Base-by-base conservation (phyloP, 2,797 vertebrate genomes). In the Lacerta agilis region DNA sequence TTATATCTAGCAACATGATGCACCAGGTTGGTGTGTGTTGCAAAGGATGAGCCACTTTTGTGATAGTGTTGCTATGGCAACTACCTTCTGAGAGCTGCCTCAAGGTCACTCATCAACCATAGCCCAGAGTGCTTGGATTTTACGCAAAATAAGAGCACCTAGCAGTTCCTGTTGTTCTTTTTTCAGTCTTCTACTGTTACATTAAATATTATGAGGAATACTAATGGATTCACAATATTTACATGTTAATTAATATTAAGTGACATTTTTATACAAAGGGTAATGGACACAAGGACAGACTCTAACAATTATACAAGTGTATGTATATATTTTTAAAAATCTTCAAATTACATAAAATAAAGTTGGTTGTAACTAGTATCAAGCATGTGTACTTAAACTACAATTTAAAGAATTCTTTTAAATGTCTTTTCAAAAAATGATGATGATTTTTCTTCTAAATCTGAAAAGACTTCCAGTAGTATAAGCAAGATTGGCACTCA, bases 101-200 rank as follows among this genome's bases (percentile, higher is more conserved):
- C 97, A 97, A 98, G 97, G 97, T 98, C 97, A 97, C 95, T 96
- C 93, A 93, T 96, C 92, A 92, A 94, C 98, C 95, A 94, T 94
- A 95, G 94, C 92, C 91, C 84, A 86, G 92, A 95, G 94, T 92
- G 96, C 94, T 95, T 94, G 89, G 88, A 94, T 95, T 96, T 96
- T 92, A 95, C 96, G 94, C 92, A 95, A 95, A 96, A 95, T 91
- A 94, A 90, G 91, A 94, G 85, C 78, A 66, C 92, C 88, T 64
- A 90, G 88, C 92, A 72, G n/a, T 92, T 93, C 94, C 88, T 66
- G 91, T 92, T 78, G 45, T 76, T 82, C 49, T 69, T 91, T 90
- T 84, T 77, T 90, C 66, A 77, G 23, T 72, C 80, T 89, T 64
- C 82, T 91, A 18, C 87, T 87, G 78, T 81, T 77, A 84, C 85